These are phyloP conservation scores for Telmatherina bonti DNA, from an alignment of 2,797 vertebrate genomes.

Conservation along the genomic window DNA sequence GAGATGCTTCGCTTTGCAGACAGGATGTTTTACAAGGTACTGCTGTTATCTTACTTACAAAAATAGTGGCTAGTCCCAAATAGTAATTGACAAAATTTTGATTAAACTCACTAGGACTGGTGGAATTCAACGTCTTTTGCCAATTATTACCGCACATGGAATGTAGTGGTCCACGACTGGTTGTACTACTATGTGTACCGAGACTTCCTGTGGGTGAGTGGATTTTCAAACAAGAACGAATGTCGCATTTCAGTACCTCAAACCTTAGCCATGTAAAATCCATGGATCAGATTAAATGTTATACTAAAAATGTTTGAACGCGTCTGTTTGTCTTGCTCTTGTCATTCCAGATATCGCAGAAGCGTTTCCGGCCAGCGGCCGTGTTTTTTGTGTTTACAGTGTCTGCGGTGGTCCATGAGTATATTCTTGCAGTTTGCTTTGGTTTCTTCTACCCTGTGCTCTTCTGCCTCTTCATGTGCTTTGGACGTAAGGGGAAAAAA, in stretches of 20 bases:
- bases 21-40: constrained; percentile 97
- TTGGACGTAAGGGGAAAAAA: constrained; percentile 93
- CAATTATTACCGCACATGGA: constrained; percentile 98
- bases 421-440: constrained; percentile 89
- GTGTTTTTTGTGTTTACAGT: constrained; percentile 93
- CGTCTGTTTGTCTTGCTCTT: constrained; percentile 10
- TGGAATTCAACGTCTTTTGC: constrained; percentile 98
- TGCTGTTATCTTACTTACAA: not conserved
- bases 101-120: constrained; percentile 88
- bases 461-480: constrained; percentile 93
- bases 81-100: constrained; percentile 16
- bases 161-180: constrained; percentile 98
- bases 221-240: not conserved
- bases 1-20: constrained; percentile 97
- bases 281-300: not conserved
- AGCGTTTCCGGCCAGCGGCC: constrained; percentile 88
- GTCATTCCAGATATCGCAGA: constrained; percentile 87
- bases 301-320: not conserved
- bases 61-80: not conserved
- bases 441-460: constrained; percentile 96
- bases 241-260: not conserved
- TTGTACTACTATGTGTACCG: constrained; percentile 95
- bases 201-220: constrained; percentile 93
- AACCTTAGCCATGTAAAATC: not conserved
- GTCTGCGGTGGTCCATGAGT: constrained; percentile 93